These are phyloP conservation scores for Sisor rabdophorus DNA, from an alignment of 2,113 vertebrate species.

Conservation along the genomic window DNA sequence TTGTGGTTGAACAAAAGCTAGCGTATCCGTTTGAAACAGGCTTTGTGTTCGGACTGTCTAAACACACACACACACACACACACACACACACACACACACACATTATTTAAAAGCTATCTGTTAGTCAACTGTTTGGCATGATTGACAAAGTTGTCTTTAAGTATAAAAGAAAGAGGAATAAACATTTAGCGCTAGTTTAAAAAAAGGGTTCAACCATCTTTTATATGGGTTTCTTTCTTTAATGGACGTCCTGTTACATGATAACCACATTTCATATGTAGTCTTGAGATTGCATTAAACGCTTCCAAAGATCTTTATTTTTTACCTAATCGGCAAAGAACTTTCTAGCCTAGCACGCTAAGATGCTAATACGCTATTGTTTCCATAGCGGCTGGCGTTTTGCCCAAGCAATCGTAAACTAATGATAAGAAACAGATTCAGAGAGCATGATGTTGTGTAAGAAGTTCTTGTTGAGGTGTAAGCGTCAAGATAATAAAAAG, in stretches of 20 bases:
- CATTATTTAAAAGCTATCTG: no score
- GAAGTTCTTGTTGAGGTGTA: no score
- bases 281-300: not conserved
- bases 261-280: slow-evolving; percentile 8
- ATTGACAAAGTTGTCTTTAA: no score
- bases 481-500: no score
- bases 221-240: not conserved
- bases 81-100: no score
- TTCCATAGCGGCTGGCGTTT: no score
- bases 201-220: not conserved
- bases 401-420: no score
- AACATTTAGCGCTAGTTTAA: not conserved
- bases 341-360: no score
- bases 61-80: slow-evolving; percentile 5
- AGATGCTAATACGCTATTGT: no score
- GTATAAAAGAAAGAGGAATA: no score
- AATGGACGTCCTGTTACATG: slow-evolving; percentile 20
- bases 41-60: slow-evolving; percentile 19
- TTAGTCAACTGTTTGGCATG: not conserved
- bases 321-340: not conserved
- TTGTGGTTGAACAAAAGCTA: slow-evolving; percentile 48
- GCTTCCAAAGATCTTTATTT: not conserved
- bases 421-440: no score
- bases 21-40: slow-evolving; percentile 21
- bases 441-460: no score